These are phyloP conservation scores for Campoletis raptor DNA, from an alignment of 2,888 invertebrate genomes.

Conservation along the genomic window DNA sequence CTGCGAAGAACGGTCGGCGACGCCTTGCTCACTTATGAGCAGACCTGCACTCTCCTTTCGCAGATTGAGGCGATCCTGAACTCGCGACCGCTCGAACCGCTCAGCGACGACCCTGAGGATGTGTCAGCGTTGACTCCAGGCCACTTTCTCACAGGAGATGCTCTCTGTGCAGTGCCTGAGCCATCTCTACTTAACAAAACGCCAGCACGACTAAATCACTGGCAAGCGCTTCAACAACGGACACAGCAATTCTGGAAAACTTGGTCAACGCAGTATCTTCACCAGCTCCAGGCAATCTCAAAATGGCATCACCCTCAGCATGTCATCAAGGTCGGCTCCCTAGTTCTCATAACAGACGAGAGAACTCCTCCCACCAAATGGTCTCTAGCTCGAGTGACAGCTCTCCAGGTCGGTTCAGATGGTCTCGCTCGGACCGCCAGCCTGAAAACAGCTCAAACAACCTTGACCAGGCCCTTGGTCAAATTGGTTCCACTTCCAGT, in stretches of 20 bases:
- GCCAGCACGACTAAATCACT: background rate
- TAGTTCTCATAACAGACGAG: conserved; percentile 15
- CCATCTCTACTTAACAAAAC: conserved; percentile 20
- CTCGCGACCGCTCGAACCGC: conserved; percentile 72
- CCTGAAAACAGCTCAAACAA: no score
- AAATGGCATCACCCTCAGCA: conserved; percentile 18
- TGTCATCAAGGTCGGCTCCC: conserved; percentile 6
- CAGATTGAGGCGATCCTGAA: conserved; percentile 75
- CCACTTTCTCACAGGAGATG: conserved; percentile 74
- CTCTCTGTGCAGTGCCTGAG: conserved; percentile 68
- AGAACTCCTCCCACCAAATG: conserved; percentile 11
- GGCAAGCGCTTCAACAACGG: conserved; percentile 14
- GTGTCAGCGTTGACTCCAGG: conserved; percentile 73
- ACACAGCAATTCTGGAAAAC: conserved; percentile 1
- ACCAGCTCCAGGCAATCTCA: conserved; percentile 11
- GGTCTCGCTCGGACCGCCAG: conserved; percentile 29
- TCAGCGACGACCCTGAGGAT: conserved; percentile 51
- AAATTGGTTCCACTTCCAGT: no score
- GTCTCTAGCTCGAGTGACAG: conserved; percentile 12
- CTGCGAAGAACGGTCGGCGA: conserved; percentile 68
- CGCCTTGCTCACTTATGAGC: conserved; percentile 68
- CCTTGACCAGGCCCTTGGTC: no score
- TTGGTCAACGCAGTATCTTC: conserved; percentile 3
- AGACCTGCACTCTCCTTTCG: conserved; percentile 26
- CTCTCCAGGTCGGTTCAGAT: conserved; percentile 5